Percentiles rank a stretch among this genome's conserved stretches.
Conservation (phyloP, 2,797 vertebrate genomes). For the Falco berigora region DNA sequence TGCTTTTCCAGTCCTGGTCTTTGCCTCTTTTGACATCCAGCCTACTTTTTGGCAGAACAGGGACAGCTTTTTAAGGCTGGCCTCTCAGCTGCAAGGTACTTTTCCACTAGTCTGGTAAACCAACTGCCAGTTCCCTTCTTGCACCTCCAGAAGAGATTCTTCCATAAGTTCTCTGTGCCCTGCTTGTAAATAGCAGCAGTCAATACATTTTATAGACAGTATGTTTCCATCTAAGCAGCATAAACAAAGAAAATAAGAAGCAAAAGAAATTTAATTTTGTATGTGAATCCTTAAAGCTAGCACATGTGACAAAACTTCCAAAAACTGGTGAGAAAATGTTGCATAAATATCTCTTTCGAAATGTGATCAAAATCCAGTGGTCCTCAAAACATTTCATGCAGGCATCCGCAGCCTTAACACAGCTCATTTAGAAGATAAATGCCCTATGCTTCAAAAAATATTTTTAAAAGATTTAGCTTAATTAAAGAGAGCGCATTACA, state of each 20-base stretch:
- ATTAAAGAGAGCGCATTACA: fast-evolving
- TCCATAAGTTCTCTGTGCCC: neutral
- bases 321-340: neutral
- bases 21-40: neutral
- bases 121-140: neutral
- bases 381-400: neutral
- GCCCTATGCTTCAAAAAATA: neutral
- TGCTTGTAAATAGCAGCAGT: neutral
- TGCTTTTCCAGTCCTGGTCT: neutral
- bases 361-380: neutral
- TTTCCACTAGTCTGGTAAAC: neutral
- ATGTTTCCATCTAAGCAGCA: neutral
- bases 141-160: neutral
- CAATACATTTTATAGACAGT: neutral
- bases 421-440: neutral
- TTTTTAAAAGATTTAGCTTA: neutral
- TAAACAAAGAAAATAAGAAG: neutral
- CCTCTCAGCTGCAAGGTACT: neutral
- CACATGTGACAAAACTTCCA: neutral
- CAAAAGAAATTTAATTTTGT: neutral
- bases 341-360: neutral
- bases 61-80: neutral
- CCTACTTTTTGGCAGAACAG: conserved; percentile 12
- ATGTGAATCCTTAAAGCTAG: neutral
- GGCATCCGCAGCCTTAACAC: neutral